phyloP scores from a whole-genome alignment of 2,797 vertebrate species.

The Catamblyrhynchus diadema region DNA sequence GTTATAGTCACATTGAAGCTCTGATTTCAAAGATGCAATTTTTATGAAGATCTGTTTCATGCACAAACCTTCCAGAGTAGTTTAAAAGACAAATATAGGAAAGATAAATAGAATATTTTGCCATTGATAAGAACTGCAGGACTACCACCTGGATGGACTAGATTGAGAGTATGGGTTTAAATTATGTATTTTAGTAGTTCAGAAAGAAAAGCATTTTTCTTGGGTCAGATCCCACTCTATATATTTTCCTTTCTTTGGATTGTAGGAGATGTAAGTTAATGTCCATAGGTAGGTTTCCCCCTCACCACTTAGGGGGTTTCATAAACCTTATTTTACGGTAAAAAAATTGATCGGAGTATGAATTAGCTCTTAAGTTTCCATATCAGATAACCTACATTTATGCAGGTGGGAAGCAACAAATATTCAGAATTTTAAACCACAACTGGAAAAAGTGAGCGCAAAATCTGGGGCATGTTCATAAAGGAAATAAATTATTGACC shows the following conservation, averaged over 20 bases:
- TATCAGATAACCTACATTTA: background rate
- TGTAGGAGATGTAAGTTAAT: background rate
- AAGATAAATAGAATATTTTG: background rate
- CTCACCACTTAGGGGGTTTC: background rate
- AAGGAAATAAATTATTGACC: background rate
- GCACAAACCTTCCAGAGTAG: background rate
- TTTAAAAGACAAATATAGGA: background rate
- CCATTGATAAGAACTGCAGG: background rate
- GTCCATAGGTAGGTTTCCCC: background rate
- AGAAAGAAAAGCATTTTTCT: background rate
- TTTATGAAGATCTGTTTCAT: background rate
- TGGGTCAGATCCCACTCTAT: background rate
- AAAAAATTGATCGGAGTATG: background rate
- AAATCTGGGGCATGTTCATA: background rate
- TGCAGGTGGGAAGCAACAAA: background rate
- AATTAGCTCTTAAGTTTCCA: background rate
- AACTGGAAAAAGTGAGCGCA: fast-evolving
- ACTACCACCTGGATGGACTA: too few relatives aligned
- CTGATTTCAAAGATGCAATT: background rate
- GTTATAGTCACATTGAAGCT: background rate
- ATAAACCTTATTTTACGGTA: background rate
- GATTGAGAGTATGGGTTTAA: background rate
- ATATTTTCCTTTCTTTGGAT: background rate
- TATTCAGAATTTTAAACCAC: background rate
- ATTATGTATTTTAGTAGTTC: background rate